Percentiles rank a stretch among this genome's conserved stretches.
Conservation (phyloP, 2,797 vertebrate species). For the Anabacerthia variegaticeps region DNA sequence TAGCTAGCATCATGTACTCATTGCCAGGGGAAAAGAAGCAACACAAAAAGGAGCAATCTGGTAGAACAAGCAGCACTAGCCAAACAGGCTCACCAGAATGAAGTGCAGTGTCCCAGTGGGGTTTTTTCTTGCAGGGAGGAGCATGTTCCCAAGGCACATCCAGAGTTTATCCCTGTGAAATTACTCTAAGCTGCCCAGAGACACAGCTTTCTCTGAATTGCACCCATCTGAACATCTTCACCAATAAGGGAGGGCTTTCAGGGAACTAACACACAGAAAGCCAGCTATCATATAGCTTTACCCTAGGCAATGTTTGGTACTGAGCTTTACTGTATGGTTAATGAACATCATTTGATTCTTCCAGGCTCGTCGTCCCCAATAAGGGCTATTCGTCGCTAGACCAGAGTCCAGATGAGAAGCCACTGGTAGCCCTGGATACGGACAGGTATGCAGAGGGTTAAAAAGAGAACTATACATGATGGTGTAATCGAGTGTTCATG, state of each 20-base stretch:
- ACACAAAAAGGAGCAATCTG: not conserved
- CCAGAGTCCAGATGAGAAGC: conserved; percentile 98
- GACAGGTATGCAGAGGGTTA: conserved; percentile 85
- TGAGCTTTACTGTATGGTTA: not conserved
- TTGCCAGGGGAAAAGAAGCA: not conserved
- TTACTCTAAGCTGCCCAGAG: not conserved
- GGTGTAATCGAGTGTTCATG: not conserved
- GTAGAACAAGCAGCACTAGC: not conserved
- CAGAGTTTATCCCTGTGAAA: not conserved
- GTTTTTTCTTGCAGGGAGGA: not conserved
- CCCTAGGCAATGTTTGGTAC: not conserved
- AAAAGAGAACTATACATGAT: not conserved
- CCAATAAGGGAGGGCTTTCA: not conserved
- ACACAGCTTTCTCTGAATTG: not conserved
- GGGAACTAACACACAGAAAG: not conserved
- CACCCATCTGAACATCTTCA: not conserved
- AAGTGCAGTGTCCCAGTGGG: rapidly evolving
- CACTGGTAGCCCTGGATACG: conserved; percentile 95
- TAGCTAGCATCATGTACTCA: not conserved
- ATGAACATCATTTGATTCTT: conserved; percentile 19
- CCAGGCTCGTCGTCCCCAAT: conserved; percentile 95
- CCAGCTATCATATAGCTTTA: not conserved
- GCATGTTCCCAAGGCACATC: not conserved
- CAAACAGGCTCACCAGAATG: not conserved
- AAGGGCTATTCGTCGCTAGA: conserved; percentile 98